Conservation (phyloP, 2,888 invertebrate genomes). For the Coelopa pilipes region DNA sequence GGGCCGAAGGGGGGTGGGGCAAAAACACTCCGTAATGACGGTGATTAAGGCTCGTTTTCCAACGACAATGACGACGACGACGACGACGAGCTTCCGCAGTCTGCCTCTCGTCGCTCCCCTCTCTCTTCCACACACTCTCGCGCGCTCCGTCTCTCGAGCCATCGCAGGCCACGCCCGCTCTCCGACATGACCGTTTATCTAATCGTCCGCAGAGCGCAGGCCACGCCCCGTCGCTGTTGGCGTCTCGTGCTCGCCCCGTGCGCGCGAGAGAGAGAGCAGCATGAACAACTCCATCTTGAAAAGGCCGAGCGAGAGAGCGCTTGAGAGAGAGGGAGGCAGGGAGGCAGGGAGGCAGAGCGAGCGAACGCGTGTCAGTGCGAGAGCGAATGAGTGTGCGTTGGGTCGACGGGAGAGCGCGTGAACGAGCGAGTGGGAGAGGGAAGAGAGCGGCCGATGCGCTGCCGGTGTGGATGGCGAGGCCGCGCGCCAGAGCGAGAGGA, state of each 20-base stretch:
- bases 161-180: slow-evolving; percentile 1
- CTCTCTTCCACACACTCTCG: too few relatives aligned
- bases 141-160: too few relatives aligned
- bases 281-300: slow-evolving; percentile 59
- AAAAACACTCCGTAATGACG: slow-evolving; percentile 63
- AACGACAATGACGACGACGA: slow-evolving; percentile 47
- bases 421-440: background rate
- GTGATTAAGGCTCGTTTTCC: slow-evolving; percentile 65
- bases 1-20: background rate
- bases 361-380: background rate
- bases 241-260: slow-evolving; percentile 25
- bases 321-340: background rate
- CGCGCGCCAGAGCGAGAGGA: slow-evolving; percentile 22
- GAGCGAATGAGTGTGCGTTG: background rate
- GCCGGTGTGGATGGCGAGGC: too few relatives aligned
- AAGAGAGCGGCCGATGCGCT: background rate
- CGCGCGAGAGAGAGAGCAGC: slow-evolving; percentile 42
- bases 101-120: too few relatives aligned
- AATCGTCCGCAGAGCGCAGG: slow-evolving; percentile 6
- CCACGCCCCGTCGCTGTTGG: slow-evolving; percentile 34
- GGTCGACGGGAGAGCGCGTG: slow-evolving; percentile 18
- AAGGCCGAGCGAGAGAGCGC: slow-evolving; percentile 28
- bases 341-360: background rate
- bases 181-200: slow-evolving; percentile 12
- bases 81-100: slow-evolving; percentile 41